Evolutionary conservation across 2,113 vertebrate species (phyloP).

Genomic region (Sander vitreus): DNA sequence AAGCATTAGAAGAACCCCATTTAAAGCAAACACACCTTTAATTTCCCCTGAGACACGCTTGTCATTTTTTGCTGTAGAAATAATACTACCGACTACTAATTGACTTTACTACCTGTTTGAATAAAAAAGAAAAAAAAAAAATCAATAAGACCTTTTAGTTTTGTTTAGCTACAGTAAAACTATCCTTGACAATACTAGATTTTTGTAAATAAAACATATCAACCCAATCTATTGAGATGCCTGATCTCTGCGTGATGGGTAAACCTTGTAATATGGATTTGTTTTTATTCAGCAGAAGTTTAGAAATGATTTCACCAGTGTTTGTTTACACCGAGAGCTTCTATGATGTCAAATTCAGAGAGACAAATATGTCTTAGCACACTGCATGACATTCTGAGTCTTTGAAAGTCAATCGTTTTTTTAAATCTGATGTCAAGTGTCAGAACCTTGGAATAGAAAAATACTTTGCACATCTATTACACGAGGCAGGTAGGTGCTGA

Average conservation of each 20-base stretch:
- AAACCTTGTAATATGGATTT: background rate
- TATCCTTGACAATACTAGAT: background rate
- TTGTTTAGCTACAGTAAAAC: background rate
- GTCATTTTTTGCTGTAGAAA: background rate
- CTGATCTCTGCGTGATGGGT: background rate
- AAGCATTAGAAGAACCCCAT: background rate
- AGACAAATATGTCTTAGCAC: background rate
- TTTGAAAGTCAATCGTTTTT: background rate
- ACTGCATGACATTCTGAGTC: background rate
- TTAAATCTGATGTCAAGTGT: background rate
- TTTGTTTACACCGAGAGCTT: background rate
- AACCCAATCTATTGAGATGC: background rate
- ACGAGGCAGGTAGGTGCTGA: no score
- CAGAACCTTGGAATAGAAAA: background rate
- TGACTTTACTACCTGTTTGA: background rate
- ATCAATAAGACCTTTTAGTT: background rate
- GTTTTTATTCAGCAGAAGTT: background rate
- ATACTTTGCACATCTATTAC: no score
- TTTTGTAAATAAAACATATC: background rate
- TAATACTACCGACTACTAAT: no score
- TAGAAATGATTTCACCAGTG: background rate
- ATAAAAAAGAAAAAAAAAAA: no score
- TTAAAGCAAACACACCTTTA: background rate
- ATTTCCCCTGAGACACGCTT: background rate
- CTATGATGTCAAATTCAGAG: background rate